Evolutionary conservation across 2,797 vertebrate species (phyloP), one percentile per base, ranked within the genome.

Genomic region (Vultur gryphus): DNA sequence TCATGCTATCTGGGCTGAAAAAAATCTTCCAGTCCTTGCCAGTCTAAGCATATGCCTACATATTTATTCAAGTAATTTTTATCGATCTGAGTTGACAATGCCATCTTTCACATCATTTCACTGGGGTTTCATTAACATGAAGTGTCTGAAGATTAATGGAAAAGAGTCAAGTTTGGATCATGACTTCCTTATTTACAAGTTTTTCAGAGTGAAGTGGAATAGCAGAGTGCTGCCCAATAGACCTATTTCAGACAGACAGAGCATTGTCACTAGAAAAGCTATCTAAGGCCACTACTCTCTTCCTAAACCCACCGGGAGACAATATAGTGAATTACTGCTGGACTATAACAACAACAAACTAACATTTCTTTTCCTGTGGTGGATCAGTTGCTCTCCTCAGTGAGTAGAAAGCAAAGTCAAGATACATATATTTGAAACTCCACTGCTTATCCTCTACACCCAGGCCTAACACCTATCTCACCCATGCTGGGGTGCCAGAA

Each of bases 41-140:
- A 93, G 84, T 87, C 59, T 75, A 93, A 94, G 78, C 93, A 89
- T 89, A 97, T 80, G 90, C 54, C 46, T 75, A 62, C 16, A 8
- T 82, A 83, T 89, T 93, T 89, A 49, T 82, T 80, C 48, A 75
- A 79, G 48, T 46, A 64, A 31, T 70, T 95, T 89, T 94, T 92
- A 82, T 71, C 0, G 0, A 80, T 86, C 87, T 18, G 31, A 69
- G 65, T 29, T 69, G 79, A 91, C 87, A 84, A 52, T 69, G 31
- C n/a, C 58, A 84, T 89, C 58, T 81, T 93, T 87, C 69, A 77
- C 48, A 79, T 51, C 1, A 23, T 88, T 71, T 87, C 84, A 62
- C 65, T 19, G 20, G 8, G 20, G 23, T 90, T 90, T 65, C 61
- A 43, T 77, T 85, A 89, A 77, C 55, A n/a, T 37, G 52, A 75